phyloP scores from a whole-genome alignment of 1,140 invertebrate genomes.

The Rhagoletis zephyria region DNA sequence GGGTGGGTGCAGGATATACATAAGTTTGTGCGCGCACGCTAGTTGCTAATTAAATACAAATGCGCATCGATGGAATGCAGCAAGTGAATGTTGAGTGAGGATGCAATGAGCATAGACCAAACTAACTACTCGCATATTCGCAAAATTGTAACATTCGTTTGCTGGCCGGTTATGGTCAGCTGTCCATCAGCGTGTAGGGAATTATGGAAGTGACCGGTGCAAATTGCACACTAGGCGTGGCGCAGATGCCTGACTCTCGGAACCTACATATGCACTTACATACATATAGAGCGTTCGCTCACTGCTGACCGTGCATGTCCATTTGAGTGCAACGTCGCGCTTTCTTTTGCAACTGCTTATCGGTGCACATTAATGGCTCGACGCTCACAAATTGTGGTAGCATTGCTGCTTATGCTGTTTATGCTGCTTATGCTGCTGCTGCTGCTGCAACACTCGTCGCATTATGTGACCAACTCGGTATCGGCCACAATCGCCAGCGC shows the following conservation, averaged over 20 bases:
- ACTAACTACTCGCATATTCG: not conserved
- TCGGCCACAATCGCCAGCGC: constrained; percentile 28
- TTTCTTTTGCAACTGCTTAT: constrained; percentile 47
- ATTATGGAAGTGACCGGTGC: constrained; percentile 38
- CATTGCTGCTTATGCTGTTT: not conserved
- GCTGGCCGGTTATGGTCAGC: not conserved
- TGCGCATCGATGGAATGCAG: constrained; percentile 19
- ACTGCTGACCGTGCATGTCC: not conserved
- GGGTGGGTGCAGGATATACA: constrained; percentile 7
- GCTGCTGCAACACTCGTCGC: not conserved
- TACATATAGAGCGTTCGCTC: not conserved
- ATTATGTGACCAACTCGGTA: constrained; percentile 10
- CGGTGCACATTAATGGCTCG: constrained; percentile 36
- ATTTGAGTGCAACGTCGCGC: constrained; percentile 8
- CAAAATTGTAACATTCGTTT: not conserved
- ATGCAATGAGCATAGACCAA: too few species aligned
- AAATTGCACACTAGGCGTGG: constrained; percentile 42
- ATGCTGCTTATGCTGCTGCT: too few species aligned
- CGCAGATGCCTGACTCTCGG: not conserved
- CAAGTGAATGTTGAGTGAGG: too few species aligned
- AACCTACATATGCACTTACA: not conserved
- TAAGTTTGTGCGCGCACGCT: not conserved
- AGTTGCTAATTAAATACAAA: constrained; percentile 24
- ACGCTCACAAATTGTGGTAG: constrained; percentile 28
- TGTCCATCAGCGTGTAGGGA: constrained; percentile 34